phyloP scores from a whole-genome alignment of 2,797 vertebrate genomes.

The Cyclura pinguis region DNA sequence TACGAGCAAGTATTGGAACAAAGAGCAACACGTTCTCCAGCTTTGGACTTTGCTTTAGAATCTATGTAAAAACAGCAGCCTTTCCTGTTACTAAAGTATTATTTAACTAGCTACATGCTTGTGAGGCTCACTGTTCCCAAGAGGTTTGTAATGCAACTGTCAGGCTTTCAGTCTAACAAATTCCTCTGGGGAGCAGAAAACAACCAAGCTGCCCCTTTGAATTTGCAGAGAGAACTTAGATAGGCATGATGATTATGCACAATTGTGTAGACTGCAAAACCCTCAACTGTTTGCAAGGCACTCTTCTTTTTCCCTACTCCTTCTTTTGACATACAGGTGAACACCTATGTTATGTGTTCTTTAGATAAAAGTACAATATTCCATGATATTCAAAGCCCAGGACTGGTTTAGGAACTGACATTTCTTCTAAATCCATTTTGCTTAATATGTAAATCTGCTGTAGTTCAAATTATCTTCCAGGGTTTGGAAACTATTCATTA shows the following conservation, averaged over 20 bases:
- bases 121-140: background rate
- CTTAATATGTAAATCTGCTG: no score
- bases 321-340: background rate
- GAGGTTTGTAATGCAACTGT: slow-evolving; percentile 2
- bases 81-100: background rate
- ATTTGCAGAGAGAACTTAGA: background rate
- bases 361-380: background rate
- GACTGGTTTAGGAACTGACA: background rate
- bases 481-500: background rate
- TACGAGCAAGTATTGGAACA: background rate
- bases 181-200: background rate
- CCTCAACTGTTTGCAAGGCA: background rate
- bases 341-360: background rate
- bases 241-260: background rate
- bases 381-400: background rate
- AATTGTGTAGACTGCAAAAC: background rate
- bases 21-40: background rate
- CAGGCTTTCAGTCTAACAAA: background rate
- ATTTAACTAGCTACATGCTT: background rate
- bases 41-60: background rate
- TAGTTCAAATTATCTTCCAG: no score
- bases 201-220: background rate
- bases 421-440: background rate
- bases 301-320: background rate
- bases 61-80: background rate